Conservation (phyloP, 2,113 vertebrate genomes). For the Sander vitreus region DNA sequence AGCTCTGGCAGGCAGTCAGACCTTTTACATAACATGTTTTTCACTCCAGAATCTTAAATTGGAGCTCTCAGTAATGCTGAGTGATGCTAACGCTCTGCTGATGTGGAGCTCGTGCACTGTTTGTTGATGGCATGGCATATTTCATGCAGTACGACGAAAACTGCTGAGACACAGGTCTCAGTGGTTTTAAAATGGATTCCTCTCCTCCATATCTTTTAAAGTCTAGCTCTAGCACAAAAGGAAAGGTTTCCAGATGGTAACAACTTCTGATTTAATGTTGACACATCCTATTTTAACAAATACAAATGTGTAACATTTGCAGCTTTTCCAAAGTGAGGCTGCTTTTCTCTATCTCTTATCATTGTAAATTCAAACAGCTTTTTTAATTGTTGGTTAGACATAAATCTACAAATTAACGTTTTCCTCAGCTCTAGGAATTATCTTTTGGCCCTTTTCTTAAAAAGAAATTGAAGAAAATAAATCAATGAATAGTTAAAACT, state of each 20-base stretch:
- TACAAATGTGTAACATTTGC: no score
- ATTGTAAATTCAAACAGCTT: neutral
- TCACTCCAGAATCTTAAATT: conserved; percentile 28
- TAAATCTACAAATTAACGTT: neutral
- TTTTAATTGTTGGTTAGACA: neutral
- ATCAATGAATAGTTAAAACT: no score
- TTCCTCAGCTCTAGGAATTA: neutral
- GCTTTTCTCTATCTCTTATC: neutral
- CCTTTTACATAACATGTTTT: conserved; percentile 43
- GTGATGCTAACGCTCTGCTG: neutral
- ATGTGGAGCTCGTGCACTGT: neutral
- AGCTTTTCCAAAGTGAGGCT: neutral
- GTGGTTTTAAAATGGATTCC: neutral
- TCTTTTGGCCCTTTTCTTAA: neutral
- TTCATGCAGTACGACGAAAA: neutral
- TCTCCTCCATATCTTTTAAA: conserved; percentile 1
- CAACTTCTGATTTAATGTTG: neutral
- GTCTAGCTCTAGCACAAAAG: neutral
- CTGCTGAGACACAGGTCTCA: neutral
- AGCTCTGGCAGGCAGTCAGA: conserved; percentile 29
- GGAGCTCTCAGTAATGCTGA: neutral
- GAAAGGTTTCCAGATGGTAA: neutral
- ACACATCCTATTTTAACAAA: neutral
- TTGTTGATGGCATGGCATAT: neutral
- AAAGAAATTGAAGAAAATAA: neutral